phyloP scores from a whole-genome alignment of 2,113 vertebrate genomes.

The Coreoperca whiteheadi region DNA sequence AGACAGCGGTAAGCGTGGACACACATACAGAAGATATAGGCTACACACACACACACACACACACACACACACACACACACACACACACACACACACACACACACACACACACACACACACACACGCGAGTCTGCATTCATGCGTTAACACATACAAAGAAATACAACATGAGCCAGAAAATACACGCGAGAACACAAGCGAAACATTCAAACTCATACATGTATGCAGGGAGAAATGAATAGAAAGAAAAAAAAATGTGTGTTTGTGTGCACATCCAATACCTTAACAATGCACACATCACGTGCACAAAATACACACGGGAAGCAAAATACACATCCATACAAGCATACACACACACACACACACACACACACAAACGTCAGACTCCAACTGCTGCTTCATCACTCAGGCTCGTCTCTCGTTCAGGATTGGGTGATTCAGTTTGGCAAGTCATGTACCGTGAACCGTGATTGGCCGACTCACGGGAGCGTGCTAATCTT shows the following conservation, averaged over 20 bases:
- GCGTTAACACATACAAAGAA: not conserved
- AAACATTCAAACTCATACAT: not conserved
- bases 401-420: conserved; percentile 33
- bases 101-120: not conserved
- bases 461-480: conserved; percentile 63
- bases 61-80: conserved; percentile 3
- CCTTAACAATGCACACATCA: conserved; percentile 1
- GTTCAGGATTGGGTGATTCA: conserved; percentile 41
- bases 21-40: not conserved
- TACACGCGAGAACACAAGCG: not conserved
- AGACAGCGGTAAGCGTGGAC: conserved; percentile 30
- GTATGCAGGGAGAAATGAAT: not conserved
- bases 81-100: not conserved
- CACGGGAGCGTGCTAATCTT: conserved; percentile 51
- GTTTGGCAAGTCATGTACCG: conserved; percentile 45
- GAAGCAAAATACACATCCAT: not conserved
- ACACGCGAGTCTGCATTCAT: not conserved
- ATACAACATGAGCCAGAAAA: not conserved
- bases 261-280: not conserved
- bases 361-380: not conserved
- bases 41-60: conserved; percentile 1
- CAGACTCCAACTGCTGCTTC: conserved; percentile 32
- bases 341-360: not conserved
- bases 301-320: not conserved
- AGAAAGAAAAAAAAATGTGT: not conserved